phyloP scores from a whole-genome alignment of 2,888 invertebrate species.

The Cosmopolites sordidus region DNA sequence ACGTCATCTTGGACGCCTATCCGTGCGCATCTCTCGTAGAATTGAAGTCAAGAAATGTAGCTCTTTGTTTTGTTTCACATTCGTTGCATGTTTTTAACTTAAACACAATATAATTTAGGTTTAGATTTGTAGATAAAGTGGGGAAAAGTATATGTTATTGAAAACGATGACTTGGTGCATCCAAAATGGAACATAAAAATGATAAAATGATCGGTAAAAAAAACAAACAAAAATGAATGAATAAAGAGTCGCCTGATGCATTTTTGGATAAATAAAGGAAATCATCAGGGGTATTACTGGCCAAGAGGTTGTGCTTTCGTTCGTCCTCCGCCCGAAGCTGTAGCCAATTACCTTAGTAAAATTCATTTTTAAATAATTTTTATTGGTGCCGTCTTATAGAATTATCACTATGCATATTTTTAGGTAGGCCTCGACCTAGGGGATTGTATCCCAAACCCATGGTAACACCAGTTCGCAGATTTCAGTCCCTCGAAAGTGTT shows the following conservation, averaged over 20 bases:
- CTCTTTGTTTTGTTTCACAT: neutral
- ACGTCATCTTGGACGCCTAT: neutral
- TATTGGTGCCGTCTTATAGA: neutral
- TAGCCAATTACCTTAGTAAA: conserved; percentile 23
- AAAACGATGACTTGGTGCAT: neutral
- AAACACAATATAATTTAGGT: neutral
- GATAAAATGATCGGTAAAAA: neutral
- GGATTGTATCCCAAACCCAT: conserved; percentile 48
- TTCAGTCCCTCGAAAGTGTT: conserved; percentile 57
- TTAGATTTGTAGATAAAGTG: neutral
- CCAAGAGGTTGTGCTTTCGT: conserved; percentile 20
- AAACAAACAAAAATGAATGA: neutral
- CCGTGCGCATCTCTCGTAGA: neutral
- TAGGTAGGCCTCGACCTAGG: conserved; percentile 28
- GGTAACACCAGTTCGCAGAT: conserved; percentile 68
- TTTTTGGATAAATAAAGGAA: conserved; percentile 85
- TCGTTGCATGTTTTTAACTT: neutral
- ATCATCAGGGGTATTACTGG: conserved; percentile 48
- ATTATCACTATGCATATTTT: neutral
- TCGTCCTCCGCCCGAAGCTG: conserved; percentile 25
- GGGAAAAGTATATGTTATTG: neutral
- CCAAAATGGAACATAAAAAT: neutral
- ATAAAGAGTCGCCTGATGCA: conserved; percentile 56
- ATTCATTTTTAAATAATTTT: neutral
- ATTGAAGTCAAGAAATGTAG: neutral